These are phyloP conservation scores for Enteromius mattozi DNA, from an alignment of 2,797 vertebrate genomes.

Conservation along the genomic window DNA sequence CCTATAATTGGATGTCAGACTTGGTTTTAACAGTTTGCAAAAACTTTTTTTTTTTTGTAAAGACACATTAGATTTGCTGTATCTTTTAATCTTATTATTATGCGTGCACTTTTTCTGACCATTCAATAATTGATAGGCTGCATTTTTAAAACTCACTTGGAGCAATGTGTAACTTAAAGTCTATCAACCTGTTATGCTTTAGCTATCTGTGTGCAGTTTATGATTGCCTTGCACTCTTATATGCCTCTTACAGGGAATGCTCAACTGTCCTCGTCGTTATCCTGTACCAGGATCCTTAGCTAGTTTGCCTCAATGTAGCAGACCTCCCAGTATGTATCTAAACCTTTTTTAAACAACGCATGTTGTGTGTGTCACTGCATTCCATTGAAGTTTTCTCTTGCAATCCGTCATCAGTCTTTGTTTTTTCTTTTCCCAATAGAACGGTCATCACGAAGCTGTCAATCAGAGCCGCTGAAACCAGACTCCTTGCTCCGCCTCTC, in stretches of 20 bases:
- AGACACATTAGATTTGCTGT: neutral
- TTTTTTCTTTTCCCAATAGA: constrained; percentile 66
- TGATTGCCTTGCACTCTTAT: neutral
- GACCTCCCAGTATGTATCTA: constrained; percentile 53
- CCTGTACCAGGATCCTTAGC: constrained; percentile 81
- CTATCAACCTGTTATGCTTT: neutral
- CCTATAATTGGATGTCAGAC: neutral
- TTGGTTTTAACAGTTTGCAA: neutral
- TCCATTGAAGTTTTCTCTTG: neutral
- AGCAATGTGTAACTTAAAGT: neutral
- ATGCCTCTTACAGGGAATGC: constrained; percentile 63
- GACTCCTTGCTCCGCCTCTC: constrained; percentile 85
- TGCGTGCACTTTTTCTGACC: neutral
- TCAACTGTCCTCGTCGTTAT: constrained; percentile 80
- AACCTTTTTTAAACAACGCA: constrained; percentile 51
- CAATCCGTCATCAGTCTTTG: neutral
- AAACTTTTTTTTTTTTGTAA: neutral
- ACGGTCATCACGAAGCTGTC: constrained; percentile 71
- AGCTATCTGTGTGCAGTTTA: neutral
- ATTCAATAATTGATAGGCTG: neutral
- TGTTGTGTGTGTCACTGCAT: neutral
- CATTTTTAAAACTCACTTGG: neutral
- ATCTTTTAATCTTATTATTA: neutral
- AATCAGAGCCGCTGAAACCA: constrained; percentile 81
- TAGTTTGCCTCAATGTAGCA: constrained; percentile 73